Conservation (phyloP, 2,797 vertebrate genomes). For the Buceros bicornis region DNA sequence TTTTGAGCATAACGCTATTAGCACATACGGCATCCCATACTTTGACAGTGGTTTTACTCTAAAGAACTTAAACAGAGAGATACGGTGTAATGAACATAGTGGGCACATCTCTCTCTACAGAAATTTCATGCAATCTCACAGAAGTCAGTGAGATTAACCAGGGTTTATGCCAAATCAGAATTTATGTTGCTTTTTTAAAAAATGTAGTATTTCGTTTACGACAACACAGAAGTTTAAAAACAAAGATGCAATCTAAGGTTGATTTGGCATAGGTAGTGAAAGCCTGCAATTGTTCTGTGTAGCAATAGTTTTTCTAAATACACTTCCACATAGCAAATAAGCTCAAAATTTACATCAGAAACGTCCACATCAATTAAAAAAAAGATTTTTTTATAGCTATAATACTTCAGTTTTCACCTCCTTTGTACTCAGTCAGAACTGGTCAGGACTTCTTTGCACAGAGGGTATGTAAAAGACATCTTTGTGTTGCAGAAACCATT, state of each 20-base stretch:
- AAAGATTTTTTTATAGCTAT: neutral
- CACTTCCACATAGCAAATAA: neutral
- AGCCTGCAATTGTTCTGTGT: neutral
- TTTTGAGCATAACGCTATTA: slow-evolving; percentile 14
- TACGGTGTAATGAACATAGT: neutral
- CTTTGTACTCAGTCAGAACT: neutral
- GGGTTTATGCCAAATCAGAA: neutral
- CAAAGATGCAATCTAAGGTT: neutral
- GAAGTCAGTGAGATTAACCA: neutral
- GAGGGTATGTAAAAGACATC: neutral
- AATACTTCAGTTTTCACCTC: neutral
- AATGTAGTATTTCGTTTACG: neutral
- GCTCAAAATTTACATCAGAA: neutral
- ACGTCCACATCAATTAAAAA: neutral
- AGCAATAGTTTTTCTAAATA: neutral
- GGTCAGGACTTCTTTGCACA: neutral
- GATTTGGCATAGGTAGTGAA: neutral
- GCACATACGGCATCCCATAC: neutral
- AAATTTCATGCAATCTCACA: neutral
- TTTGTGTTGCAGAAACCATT: neutral
- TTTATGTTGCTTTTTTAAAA: neutral
- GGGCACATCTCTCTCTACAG: neutral
- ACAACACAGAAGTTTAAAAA: neutral
- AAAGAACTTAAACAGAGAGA: neutral
- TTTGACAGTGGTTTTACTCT: neutral